A percentile compares a stretch with the other conserved stretches of the same genome.
Evolutionary conservation across 2,888 invertebrate genomes (phyloP).

Genomic region (Lobophora halterata): DNA sequence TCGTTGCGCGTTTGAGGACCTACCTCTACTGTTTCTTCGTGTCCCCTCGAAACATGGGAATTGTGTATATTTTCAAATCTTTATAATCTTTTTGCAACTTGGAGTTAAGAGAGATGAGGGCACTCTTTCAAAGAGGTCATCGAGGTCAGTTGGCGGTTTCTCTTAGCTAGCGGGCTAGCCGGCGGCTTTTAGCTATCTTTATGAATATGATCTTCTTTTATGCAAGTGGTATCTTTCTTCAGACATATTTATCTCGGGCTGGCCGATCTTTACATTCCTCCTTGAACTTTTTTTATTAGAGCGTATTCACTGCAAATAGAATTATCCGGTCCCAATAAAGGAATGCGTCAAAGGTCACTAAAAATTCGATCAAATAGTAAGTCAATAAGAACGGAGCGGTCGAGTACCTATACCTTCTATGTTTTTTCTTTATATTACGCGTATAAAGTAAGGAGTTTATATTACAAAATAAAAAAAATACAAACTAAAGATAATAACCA

Average conservation of each 20-base stretch:
- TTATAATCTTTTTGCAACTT: constrained; percentile 15
- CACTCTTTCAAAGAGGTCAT: constrained; percentile 21
- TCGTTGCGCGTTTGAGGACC: constrained; percentile 47
- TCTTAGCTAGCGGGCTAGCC: constrained; percentile 20
- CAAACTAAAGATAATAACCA: no score
- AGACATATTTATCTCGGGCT: constrained; percentile 7
- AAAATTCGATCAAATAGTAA: constrained; percentile 8
- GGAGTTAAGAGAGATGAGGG: constrained; percentile 26
- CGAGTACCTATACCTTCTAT: no score
- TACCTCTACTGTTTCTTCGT: constrained; percentile 18
- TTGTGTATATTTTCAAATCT: constrained; percentile 9
- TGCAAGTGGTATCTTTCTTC: constrained; percentile 14
- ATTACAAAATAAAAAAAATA: no score
- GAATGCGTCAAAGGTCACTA: constrained; percentile 11
- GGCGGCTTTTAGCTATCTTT: constrained; percentile 19
- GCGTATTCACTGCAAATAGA: constrained; percentile 14
- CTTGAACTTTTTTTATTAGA: no score
- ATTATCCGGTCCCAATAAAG: constrained; percentile 5
- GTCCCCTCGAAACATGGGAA: constrained; percentile 3
- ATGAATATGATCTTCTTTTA: constrained; percentile 14
- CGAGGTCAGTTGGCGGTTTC: constrained; percentile 23
- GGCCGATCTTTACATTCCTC: no score
- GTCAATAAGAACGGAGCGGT: constrained; percentile 1
- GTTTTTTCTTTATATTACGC: no score
- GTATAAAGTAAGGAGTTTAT: no score